These are phyloP conservation scores for Sternotherus odoratus DNA, from an alignment of 2,797 vertebrate species.

Conservation along the genomic window DNA sequence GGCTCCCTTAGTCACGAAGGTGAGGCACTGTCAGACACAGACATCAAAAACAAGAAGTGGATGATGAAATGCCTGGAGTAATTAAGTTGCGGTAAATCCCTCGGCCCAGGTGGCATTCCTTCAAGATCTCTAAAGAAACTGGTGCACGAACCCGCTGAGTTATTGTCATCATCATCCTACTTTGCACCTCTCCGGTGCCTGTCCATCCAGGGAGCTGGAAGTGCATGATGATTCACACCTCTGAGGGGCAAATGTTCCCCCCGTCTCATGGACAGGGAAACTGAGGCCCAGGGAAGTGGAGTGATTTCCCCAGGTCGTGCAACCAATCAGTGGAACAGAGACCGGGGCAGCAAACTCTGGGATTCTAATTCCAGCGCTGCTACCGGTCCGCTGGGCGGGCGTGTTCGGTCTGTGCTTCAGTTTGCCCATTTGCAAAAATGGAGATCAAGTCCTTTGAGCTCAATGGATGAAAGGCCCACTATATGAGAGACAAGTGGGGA, in stretches of 20 bases:
- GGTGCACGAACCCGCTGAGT: slow-evolving; percentile 52
- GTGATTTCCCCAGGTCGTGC: background rate
- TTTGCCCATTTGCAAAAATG: background rate
- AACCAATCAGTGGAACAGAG: background rate
- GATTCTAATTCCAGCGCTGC: background rate
- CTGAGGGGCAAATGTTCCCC: background rate
- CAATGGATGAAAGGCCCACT: background rate
- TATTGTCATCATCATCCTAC: slow-evolving; percentile 32
- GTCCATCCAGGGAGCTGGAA: background rate
- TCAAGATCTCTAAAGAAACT: slow-evolving; percentile 60
- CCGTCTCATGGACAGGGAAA: background rate
- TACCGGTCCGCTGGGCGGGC: background rate
- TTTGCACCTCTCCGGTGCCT: background rate
- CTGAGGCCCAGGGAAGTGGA: background rate
- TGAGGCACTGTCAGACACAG: slow-evolving; percentile 71
- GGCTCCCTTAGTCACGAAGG: slow-evolving; percentile 70
- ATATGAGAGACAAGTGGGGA: background rate
- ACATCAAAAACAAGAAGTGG: slow-evolving; percentile 75
- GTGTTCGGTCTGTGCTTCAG: background rate
- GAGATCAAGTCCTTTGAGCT: background rate
- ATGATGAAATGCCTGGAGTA: slow-evolving; percentile 64
- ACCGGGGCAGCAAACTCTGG: background rate
- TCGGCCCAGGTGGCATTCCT: slow-evolving; percentile 25
- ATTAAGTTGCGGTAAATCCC: slow-evolving; percentile 72
- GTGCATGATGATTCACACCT: background rate